These are phyloP conservation scores for Drosophila obscura DNA, from an alignment of 1,140 invertebrate species.

Conservation along the genomic window DNA sequence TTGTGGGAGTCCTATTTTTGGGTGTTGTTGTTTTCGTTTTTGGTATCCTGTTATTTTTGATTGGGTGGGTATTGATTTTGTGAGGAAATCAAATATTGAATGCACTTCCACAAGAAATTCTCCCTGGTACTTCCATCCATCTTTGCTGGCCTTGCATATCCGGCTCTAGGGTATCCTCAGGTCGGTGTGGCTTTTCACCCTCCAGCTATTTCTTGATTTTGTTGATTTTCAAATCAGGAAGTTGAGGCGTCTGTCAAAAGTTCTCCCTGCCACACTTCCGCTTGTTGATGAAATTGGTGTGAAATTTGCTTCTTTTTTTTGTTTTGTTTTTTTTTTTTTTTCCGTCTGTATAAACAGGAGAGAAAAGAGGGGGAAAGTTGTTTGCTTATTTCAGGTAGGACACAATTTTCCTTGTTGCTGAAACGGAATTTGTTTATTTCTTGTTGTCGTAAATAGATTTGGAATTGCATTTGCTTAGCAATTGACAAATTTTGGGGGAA, in stretches of 20 bases:
- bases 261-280: not conserved
- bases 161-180: no score
- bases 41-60: not conserved
- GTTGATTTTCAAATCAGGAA: constrained; percentile 29
- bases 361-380: not conserved
- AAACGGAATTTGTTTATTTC: constrained; percentile 22
- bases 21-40: not conserved
- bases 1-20: not conserved
- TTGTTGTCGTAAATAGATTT: constrained; percentile 42
- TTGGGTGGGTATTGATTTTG: no score
- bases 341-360: not conserved
- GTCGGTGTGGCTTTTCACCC: not conserved
- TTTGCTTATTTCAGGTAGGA: constrained; percentile 16
- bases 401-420: constrained; percentile 37
- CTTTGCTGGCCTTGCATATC: no score
- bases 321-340: constrained; percentile 3
- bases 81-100: no score
- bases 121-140: no score
- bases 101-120: no score
- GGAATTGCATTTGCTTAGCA: constrained; percentile 28
- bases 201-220: not conserved
- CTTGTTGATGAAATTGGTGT: constrained; percentile 40
- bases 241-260: constrained; percentile 22
- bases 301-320: constrained; percentile 23
- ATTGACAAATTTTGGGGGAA: constrained; percentile 30